A percentile compares a stretch with the other conserved stretches of the same genome.
phyloP scores from a whole-genome alignment of 2,797 vertebrate species.

The Syndactyla subalaris region DNA sequence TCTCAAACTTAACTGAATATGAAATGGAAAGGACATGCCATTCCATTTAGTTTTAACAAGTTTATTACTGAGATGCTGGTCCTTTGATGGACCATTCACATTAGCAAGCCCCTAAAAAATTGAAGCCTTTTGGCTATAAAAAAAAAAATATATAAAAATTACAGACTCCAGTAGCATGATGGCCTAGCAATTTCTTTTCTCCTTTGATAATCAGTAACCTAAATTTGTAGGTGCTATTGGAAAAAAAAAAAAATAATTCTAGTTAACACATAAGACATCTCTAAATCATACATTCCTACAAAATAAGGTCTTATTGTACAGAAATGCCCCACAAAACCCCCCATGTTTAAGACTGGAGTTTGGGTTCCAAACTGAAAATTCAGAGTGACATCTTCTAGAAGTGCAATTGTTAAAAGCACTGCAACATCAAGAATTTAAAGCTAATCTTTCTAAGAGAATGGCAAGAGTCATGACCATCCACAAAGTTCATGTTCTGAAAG shows the following conservation, averaged over 20 bases:
- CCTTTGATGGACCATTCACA: neutral
- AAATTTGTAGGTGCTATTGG: neutral
- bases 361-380: neutral
- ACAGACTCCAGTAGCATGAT: neutral
- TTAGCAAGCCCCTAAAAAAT: neutral
- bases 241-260: neutral
- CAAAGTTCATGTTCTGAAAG: neutral
- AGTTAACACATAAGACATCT: neutral
- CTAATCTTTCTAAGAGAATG: neutral
- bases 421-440: neutral
- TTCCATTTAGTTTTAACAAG: neutral
- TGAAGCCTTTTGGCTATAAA: neutral
- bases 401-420: neutral
- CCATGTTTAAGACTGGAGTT: neutral
- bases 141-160: neutral
- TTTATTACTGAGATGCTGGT: neutral
- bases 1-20: slow-evolving; percentile 7
- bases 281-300: neutral
- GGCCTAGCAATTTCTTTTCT: neutral
- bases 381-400: neutral
- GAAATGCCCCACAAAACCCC: neutral
- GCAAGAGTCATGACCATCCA: neutral
- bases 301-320: neutral
- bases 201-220: neutral
- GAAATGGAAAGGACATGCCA: neutral